These are phyloP conservation scores for Magallana angulata DNA, from an alignment of 1,140 invertebrate genomes.

Conservation along the genomic window DNA sequence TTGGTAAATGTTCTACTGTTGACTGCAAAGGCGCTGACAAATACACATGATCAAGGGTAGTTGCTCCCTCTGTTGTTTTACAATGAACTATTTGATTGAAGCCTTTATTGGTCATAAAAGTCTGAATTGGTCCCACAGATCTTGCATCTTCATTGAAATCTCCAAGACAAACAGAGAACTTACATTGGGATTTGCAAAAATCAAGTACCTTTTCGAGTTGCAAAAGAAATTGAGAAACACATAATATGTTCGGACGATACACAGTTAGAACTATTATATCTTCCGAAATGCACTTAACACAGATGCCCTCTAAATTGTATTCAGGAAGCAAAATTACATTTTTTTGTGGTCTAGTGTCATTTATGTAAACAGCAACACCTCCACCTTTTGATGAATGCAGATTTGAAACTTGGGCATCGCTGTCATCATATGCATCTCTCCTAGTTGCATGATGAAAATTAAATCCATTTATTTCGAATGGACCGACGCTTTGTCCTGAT, in stretches of 20 bases:
- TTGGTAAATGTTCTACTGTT: not conserved
- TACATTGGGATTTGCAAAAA: not conserved
- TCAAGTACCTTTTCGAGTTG: not conserved
- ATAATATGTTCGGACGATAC: conserved; percentile 23
- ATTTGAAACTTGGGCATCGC: not conserved
- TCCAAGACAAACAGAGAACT: not conserved
- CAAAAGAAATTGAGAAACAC: not conserved
- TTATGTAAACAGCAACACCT: not conserved
- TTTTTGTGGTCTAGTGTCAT: not conserved
- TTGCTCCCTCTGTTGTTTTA: conserved; percentile 38
- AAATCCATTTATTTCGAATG: not conserved
- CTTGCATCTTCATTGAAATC: conserved; percentile 47
- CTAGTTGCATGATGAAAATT: conserved; percentile 1
- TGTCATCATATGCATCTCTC: not conserved
- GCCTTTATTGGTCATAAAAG: conserved; percentile 5
- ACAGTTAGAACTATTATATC: not conserved
- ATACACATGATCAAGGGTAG: conserved; percentile 44
- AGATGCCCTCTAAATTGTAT: not conserved
- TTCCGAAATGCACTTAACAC: not conserved
- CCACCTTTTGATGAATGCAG: not conserved
- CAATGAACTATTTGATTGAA: conserved; percentile 18
- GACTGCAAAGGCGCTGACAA: not conserved
- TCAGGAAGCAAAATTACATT: not conserved
- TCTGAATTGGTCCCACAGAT: not conserved
- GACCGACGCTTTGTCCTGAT: not conserved